Base-by-base conservation (phyloP, 2,113 vertebrate genomes). In the Mus spicilegus region DNA sequence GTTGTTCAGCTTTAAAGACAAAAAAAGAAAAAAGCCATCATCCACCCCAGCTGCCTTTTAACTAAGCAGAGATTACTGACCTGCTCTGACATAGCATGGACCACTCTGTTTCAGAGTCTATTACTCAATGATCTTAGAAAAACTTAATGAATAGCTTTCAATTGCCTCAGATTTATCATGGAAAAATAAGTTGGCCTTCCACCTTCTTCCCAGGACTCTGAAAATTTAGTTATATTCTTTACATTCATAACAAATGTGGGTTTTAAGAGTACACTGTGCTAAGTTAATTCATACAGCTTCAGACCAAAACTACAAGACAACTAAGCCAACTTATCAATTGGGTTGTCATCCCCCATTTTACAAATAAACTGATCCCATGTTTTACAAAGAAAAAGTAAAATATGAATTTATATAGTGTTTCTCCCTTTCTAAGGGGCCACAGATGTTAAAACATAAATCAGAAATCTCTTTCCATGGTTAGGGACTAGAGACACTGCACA, bases 1-100 rank as follows among this genome's bases (percentile, higher is more conserved):
- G 97, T 93, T 99, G 99, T 86, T 99, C 97, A 81, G 98, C 99
- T 99, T 63, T 84, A 61, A 95, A 75, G 8, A 51, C 78, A 89
- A 84, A 97, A 93, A 56, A 54, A 10, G 42, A 89, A 89, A 86
- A 96, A 94, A 56, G 7, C 17, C 91, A 69, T 88, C 42, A 96
- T 30, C 36, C 46, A 85, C n/a, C 88, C 54, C 67, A 36, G 67
- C 67, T 36, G 33, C 67, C 67, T 69, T 33, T 36, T 92, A 92
- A 94, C 94, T 56, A 75, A 95, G 61, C 33, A 90, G 91, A 97
- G 65, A 90, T 36, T 78, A 90, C 58, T 93, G 42, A 90, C 88
- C 39, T 58, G 24, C 46, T 80, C 73, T 93, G 30, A 80, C 94
- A 80, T 7, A 39, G 22, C 13, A 90, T 36, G 19, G 89, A 89